Conservation (phyloP, 92 coral and sea anemone species). For the Epizoanthus ramosus region DNA sequence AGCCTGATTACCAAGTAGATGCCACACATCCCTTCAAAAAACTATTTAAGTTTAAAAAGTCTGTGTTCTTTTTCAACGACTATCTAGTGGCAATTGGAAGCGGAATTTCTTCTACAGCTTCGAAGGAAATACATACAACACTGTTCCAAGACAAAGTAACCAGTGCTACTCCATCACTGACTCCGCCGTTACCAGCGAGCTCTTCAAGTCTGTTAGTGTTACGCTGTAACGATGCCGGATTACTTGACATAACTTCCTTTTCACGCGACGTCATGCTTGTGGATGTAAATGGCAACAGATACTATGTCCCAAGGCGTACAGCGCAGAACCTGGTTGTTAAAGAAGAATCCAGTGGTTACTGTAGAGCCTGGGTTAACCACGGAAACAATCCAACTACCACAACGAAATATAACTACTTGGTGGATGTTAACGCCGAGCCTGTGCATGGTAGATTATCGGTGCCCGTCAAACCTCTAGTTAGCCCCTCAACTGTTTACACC, state of each 20-base stretch:
- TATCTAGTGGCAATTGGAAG: slow-evolving; percentile 76
- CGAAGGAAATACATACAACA: slow-evolving; percentile 46
- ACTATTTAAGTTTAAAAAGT: slow-evolving; percentile 64
- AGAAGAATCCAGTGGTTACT: too few species aligned
- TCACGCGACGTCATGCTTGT: not conserved
- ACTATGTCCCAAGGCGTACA: not conserved
- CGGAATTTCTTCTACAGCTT: not conserved
- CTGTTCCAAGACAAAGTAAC: slow-evolving; percentile 73
- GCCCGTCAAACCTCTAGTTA: too few species aligned
- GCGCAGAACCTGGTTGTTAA: not conserved
- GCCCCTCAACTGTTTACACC: too few species aligned
- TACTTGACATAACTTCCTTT: not conserved
- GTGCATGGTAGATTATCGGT: not conserved
- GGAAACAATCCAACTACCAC: not conserved
- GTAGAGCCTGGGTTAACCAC: not conserved
- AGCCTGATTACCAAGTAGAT: slow-evolving; percentile 46
- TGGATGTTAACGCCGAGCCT: too few species aligned
- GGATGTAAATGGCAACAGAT: too few species aligned
- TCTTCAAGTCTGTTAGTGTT: not conserved
- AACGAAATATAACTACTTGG: not conserved
- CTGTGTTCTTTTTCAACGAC: slow-evolving; percentile 73
- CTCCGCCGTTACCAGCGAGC: not conserved
- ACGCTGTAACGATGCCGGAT: not conserved
- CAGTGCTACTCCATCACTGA: not conserved
- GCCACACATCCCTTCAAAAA: not conserved